Percentiles rank a stretch among this genome's conserved stretches.
Conservation (phyloP, 2,113 vertebrate species). For the Pungitius pungitius region DNA sequence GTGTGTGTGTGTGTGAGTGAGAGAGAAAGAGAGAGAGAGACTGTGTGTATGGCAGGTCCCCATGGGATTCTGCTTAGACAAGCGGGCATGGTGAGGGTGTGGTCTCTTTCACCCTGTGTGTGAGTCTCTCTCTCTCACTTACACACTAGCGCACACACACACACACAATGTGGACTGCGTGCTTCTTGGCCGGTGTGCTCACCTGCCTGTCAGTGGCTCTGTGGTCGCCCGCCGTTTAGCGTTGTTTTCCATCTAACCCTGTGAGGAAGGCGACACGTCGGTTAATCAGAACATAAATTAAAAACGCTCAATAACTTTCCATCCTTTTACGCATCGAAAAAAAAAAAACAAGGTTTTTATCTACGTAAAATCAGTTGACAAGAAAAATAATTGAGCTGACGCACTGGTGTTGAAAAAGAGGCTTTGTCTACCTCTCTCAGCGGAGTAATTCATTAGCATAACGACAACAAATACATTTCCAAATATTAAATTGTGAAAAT, state of each 20-base stretch:
- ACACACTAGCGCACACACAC: not conserved
- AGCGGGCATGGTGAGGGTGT: conserved; percentile 71
- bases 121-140: conserved; percentile 7
- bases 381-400: not conserved
- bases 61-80: conserved; percentile 77
- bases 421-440: not conserved
- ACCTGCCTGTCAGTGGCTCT: conserved; percentile 58
- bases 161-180: conserved; percentile 24
- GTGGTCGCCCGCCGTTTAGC: conserved; percentile 34
- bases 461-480: not conserved
- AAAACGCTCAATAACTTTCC: not conserved
- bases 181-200: conserved; percentile 50
- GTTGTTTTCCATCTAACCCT: conserved; percentile 36
- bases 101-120: conserved; percentile 42
- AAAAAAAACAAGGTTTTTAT: not conserved
- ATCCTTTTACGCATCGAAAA: not conserved
- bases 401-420: not conserved
- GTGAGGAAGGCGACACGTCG: not conserved
- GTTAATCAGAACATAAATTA: not conserved
- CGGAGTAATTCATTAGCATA: not conserved
- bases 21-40: conserved; percentile 12
- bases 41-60: conserved; percentile 74
- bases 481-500: not conserved
- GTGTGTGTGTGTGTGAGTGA: conserved; percentile 38
- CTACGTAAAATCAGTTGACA: not conserved